phyloP scores from a whole-genome alignment of 2,797 vertebrate genomes.

The Chaetophractus vellerosus region DNA sequence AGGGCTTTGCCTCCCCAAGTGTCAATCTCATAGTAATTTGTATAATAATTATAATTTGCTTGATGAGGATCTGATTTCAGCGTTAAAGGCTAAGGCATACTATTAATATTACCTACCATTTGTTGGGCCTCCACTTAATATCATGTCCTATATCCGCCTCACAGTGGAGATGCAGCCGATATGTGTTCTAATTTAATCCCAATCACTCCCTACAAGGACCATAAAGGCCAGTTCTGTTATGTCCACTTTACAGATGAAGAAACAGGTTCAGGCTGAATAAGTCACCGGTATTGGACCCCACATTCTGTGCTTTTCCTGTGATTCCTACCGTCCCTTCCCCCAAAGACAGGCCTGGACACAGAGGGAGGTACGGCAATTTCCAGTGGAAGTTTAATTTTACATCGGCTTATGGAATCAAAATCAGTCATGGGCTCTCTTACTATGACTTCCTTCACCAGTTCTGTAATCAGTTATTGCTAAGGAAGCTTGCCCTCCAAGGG shows the following conservation, averaged over 20 bases:
- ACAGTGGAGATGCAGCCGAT: too few relatives aligned
- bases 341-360: background rate
- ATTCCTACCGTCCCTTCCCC: background rate
- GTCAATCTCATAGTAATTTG: slow-evolving; percentile 53
- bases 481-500: background rate
- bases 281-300: background rate
- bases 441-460: rapidly evolving
- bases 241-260: background rate
- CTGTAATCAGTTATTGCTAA: background rate
- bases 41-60: slow-evolving; percentile 5
- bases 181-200: background rate
- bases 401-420: background rate
- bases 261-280: background rate
- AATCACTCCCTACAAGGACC: too few relatives aligned
- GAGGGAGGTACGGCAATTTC: background rate
- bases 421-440: rapidly evolving
- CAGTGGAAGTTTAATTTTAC: background rate
- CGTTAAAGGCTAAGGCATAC: background rate
- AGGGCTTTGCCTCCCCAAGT: background rate
- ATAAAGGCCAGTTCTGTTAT: background rate
- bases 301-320: background rate
- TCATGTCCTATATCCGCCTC: background rate
- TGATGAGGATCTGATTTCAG: slow-evolving; percentile 68
- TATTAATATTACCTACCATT: background rate
- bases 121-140: background rate